Evolutionary conservation across 2,888 invertebrate genomes (phyloP).

Genomic region (Seira sanloemensis): DNA sequence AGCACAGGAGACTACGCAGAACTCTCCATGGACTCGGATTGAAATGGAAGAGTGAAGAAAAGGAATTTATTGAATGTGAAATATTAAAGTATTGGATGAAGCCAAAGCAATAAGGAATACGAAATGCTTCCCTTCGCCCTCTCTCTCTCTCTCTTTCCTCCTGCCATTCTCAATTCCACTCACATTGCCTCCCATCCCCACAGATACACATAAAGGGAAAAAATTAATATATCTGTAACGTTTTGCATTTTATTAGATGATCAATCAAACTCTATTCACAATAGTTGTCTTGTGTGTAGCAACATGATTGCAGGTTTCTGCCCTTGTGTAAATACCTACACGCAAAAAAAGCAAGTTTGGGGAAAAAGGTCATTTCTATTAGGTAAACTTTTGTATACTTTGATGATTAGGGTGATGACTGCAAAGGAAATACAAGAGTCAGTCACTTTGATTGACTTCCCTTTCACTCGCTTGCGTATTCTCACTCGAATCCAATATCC

Average conservation of each 20-base stretch:
- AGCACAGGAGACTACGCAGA: background rate
- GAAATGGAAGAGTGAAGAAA: background rate
- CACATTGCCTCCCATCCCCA: background rate
- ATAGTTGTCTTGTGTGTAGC: no score
- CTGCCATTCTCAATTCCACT: no score
- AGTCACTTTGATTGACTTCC: slow-evolving; percentile 12
- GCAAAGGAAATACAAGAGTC: no score
- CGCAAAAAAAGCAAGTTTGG: slow-evolving; percentile 8
- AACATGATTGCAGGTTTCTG: no score
- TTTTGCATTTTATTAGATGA: slow-evolving; percentile 30
- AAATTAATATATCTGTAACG: background rate
- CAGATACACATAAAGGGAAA: background rate
- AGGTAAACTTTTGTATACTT: no score
- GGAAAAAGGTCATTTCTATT: slow-evolving; percentile 34
- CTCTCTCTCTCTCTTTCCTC: no score
- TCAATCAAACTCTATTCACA: slow-evolving; percentile 27
- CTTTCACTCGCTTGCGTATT: no score
- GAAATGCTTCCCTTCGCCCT: no score
- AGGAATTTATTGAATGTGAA: background rate
- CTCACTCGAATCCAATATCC: no score
- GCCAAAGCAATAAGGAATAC: no score
- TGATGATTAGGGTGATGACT: no score
- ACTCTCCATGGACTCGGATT: background rate
- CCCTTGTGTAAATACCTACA: background rate
- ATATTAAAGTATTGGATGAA: no score